phyloP scores from a whole-genome alignment of 2,113 vertebrate genomes.

The Gnathonemus echidnorhynchus region DNA sequence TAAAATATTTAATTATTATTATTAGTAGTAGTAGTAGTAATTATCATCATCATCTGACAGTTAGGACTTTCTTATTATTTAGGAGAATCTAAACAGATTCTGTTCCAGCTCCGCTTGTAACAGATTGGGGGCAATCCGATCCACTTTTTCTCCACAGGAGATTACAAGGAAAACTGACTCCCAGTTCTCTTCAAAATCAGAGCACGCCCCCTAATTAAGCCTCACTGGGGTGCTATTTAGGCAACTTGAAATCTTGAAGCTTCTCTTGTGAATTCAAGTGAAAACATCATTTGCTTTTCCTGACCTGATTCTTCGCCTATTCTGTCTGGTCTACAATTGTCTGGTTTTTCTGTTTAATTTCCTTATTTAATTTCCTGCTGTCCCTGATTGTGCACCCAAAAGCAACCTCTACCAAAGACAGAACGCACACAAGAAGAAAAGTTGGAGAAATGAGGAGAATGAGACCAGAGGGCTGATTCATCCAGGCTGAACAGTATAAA shows the following conservation, averaged over 20 bases:
- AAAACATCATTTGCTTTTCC: not conserved
- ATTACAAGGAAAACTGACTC: constrained; percentile 1
- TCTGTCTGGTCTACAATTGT: not conserved
- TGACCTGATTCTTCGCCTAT: not conserved
- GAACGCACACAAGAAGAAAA: not conserved
- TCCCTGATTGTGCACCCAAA: not conserved
- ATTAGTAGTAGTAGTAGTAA: not conserved
- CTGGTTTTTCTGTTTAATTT: constrained; percentile 1
- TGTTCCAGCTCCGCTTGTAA: not conserved
- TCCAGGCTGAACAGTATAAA: not conserved
- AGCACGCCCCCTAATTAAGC: not conserved
- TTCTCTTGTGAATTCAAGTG: constrained; percentile 1
- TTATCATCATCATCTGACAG: not conserved
- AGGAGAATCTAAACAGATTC: not conserved
- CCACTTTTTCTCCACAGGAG: not conserved
- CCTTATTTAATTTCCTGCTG: constrained; percentile 4
- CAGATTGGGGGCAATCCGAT: not conserved
- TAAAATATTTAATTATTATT: not conserved
- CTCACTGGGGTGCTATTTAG: not conserved
- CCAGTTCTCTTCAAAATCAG: constrained; percentile 1
- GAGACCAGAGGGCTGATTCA: not conserved
- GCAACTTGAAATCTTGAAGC: not conserved
- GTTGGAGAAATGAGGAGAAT: not conserved
- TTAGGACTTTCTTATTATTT: not conserved
- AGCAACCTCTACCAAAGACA: not conserved